Evolutionary conservation across 2,113 vertebrate genomes (phyloP), one percentile per base, ranked within the genome.

Genomic region (Vulpes vulpes): DNA sequence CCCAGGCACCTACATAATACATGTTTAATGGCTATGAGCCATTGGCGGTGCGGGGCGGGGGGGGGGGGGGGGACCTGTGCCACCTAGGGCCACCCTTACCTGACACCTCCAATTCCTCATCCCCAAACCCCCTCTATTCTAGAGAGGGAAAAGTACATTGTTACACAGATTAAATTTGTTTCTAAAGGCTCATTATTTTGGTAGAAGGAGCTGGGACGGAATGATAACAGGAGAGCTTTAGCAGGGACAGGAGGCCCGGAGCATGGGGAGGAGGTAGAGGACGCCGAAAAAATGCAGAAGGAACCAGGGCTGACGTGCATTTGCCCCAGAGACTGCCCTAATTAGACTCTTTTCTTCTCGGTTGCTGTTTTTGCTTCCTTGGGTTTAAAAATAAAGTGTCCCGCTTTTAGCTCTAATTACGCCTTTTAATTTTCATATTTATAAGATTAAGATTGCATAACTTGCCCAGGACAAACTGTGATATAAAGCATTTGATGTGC

Each of bases 381-480:
- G 43, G 87, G 65, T 93, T 96, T 97, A 97, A 98, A 98, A 96
- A 96, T 94, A 97, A 90, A 94, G 71, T 73, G 51, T 65, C 62
- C 84, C 43, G 14, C 43, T 89, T 91, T 95, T 96, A 86, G 92
- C 78, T 97, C 71, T 94, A 53, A 96, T 95, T 81, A 71, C 49
- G 88, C 27, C 65, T 97, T 96, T 95, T 96, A 78, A 91, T 97
- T 97, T 96, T 96, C 91, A 93, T 86, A 96, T 96, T 96, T 96
- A 93, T 92, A 81, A 97, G 81, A 96, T 95, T 86, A 81, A 91
- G 96, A 93, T 97, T 96, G 95, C 51, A 14, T 49, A 96, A 93
- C 43, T 64, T 89, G 76, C 62, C 71, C 15, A 23, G 65, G 81
- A 97, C 19, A 79, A 82, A 94, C 83, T 92, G 64, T 71, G 80